Base-by-base conservation (phyloP, 2,888 invertebrate genomes). In the Rhamphomyia laevipes region DNA sequence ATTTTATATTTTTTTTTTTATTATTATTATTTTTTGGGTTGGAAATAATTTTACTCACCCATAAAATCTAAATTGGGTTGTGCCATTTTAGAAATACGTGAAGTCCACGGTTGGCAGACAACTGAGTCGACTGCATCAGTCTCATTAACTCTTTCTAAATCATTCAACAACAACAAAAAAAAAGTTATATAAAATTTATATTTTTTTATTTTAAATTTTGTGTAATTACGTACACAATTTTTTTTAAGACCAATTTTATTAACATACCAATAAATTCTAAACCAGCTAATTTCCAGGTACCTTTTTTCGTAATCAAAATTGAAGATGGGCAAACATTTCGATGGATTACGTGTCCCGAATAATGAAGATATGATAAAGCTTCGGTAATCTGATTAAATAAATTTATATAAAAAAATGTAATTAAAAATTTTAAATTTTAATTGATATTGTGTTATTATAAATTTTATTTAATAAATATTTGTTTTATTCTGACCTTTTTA, bases 231-330 rank as follows among this genome's bases (percentile, higher is more conserved):
- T 13, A 13, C 33, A 33, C 2, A n/a, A n/a, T 35, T 35, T 5
- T n/a, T 35, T 30, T 9, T 30, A 30, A 30, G 30, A 9, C 30
- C 6, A 30, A 6, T 30, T 30, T 30, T 30, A 11, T 30, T 61
- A n/a, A n/a, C n/a, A 61, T 73, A 86, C 94, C 92, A 57, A 84
- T 77, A 71, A 95, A 96, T 67, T 95, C 94, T 55, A 97, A 78
- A 23, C 96, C 95, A 45, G 87, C 88, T 51, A 97, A 77, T 70
- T 97, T 97, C 97, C 97, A 97, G 40, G 91, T 89, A 55, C 95
- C 93, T 50, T 84, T 81, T 67, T 86, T 90, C 46, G 92, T 93
- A 55, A 97, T 84, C 59, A 95, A 78, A 59, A 97, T 86, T 59
- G 89, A 88, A 58, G 86, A 84, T 3, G 96, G 96, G 66, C 90